These are phyloP conservation scores for Ambastaia sidthimunki DNA, from an alignment of 2,797 vertebrate genomes.

Conservation along the genomic window DNA sequence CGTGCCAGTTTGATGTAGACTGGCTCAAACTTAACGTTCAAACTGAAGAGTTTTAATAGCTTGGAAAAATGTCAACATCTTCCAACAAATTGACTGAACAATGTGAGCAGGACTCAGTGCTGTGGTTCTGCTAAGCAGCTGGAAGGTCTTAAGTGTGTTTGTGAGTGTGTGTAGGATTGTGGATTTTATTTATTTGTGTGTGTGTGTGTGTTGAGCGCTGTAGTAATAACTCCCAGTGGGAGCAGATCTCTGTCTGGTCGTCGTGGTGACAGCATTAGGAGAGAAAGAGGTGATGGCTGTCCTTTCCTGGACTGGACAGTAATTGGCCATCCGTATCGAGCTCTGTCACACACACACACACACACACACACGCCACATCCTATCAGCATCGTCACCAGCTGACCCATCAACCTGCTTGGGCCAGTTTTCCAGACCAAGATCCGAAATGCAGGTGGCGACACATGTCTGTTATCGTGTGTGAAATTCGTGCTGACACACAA, in stretches of 20 bases:
- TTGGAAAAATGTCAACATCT: constrained; percentile 43
- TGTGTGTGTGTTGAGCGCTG: constrained; percentile 54
- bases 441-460: constrained; percentile 7
- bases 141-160: constrained; percentile 34
- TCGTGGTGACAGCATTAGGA: constrained; percentile 68
- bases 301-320: constrained; percentile 75
- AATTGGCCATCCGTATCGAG: constrained; percentile 75
- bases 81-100: constrained; percentile 35
- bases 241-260: constrained; percentile 71
- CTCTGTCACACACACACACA: constrained; percentile 37
- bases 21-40: constrained; percentile 9
- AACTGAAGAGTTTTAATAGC: constrained; percentile 45
- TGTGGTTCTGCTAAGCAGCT: constrained; percentile 39
- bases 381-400: constrained; percentile 49
- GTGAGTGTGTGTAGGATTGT: constrained; percentile 56
- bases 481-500: constrained; percentile 17
- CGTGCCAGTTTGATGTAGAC: constrained; percentile 18
- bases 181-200: constrained; percentile 55
- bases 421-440: constrained; percentile 23
- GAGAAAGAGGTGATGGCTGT: constrained; percentile 71
- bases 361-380: constrained; percentile 33
- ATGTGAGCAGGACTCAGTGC: constrained; percentile 1
- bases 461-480: constrained; percentile 16
- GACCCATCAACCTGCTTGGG: constrained; percentile 42
- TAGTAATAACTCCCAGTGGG: constrained; percentile 81